These are phyloP conservation scores for Microctenopoma stevenorrisi DNA, from an alignment of 2,797 vertebrate species.

Conservation along the genomic window DNA sequence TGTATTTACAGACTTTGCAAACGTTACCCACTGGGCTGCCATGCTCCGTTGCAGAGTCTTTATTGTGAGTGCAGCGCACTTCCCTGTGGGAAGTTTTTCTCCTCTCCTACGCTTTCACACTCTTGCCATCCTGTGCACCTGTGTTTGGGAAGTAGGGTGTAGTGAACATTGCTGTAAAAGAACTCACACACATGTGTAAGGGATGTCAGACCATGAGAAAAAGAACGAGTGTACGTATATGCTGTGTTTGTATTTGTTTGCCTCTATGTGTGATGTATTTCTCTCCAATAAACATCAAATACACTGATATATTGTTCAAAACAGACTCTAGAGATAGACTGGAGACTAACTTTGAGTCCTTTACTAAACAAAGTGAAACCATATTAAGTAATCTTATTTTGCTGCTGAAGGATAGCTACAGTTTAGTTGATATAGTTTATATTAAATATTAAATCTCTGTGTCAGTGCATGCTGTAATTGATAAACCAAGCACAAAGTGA, in stretches of 20 bases:
- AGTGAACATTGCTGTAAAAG: slow-evolving; percentile 63
- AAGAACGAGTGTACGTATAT: slow-evolving; percentile 34
- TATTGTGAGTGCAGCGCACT: slow-evolving; percentile 66
- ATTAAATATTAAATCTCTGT: background rate
- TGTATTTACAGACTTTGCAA: slow-evolving; percentile 45
- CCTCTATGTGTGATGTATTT: background rate
- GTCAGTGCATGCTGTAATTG: background rate
- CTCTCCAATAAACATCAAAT: background rate
- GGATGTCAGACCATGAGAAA: slow-evolving; percentile 71
- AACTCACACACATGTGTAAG: slow-evolving; percentile 68
- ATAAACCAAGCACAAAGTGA: slow-evolving; percentile 4
- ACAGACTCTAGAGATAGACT: slow-evolving; percentile 5
- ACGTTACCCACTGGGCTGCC: slow-evolving; percentile 70
- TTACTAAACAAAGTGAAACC: background rate
- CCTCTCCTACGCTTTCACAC: slow-evolving; percentile 79
- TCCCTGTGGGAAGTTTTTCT: slow-evolving; percentile 79
- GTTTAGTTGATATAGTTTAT: background rate
- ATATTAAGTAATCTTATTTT: background rate
- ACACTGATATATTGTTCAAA: slow-evolving; percentile 10
- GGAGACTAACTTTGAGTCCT: background rate
- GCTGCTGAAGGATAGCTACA: background rate
- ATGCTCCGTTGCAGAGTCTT: slow-evolving; percentile 65
- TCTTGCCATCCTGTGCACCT: slow-evolving; percentile 72
- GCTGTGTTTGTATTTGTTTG: background rate
- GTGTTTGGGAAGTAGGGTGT: slow-evolving; percentile 62